These are phyloP conservation scores for Panulirus ornatus DNA, from an alignment of 1,140 invertebrate species.

Conservation along the genomic window DNA sequence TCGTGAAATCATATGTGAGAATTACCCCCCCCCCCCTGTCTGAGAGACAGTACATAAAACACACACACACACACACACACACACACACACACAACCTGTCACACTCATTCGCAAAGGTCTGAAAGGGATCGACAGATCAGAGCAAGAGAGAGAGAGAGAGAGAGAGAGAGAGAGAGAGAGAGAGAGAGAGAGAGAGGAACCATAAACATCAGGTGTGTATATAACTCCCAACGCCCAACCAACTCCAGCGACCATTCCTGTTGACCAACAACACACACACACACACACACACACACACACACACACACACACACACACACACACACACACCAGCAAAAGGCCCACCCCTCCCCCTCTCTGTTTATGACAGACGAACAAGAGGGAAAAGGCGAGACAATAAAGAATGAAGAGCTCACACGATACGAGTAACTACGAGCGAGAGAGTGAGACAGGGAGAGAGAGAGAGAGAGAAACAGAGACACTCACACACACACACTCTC, in stretches of 20 bases:
- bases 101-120: neutral
- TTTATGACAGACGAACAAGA: neutral
- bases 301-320: constrained; percentile 23
- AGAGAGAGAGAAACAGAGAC: neutral
- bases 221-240: neutral
- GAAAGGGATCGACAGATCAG: neutral
- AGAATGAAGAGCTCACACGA: neutral
- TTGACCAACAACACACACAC: neutral
- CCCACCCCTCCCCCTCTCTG: too few species aligned
- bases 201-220: neutral
- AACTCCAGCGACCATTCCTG: neutral
- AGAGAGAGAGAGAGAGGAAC: neutral
- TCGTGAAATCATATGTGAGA: neutral
- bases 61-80: constrained; percentile 9
- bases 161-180: neutral
- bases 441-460: neutral
- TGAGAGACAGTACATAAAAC: neutral
- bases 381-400: neutral
- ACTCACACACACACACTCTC: neutral
- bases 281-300: constrained; percentile 13
- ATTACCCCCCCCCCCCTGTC: neutral
- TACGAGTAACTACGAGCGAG: neutral
- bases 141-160: constrained; percentile 38
- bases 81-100: constrained; percentile 7
- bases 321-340: neutral